phyloP scores from a whole-genome alignment of 2,888 invertebrate species.

The Lucinisca nassula region DNA sequence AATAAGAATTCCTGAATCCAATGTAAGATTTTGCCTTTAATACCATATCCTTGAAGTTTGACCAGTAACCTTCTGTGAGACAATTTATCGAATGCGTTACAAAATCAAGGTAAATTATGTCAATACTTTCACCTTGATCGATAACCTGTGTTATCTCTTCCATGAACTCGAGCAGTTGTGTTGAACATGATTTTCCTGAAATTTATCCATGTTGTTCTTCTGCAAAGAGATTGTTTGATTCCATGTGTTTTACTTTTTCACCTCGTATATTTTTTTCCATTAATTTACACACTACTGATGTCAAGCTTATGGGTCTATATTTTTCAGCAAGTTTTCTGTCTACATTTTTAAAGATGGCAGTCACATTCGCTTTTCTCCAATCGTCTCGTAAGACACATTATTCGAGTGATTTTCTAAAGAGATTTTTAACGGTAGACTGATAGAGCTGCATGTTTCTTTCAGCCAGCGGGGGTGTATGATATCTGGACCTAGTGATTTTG shows the following conservation, averaged over 20 bases:
- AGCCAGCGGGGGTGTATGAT: no score
- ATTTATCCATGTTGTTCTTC: background rate
- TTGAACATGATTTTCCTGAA: background rate
- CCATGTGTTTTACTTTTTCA: background rate
- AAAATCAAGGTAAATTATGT: background rate
- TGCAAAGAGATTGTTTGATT: background rate
- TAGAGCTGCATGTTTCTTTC: no score
- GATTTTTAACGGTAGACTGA: no score
- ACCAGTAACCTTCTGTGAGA: background rate
- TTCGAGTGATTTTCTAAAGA: background rate
- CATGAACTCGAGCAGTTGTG: background rate
- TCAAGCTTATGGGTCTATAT: background rate
- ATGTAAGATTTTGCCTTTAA: background rate
- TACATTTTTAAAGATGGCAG: background rate
- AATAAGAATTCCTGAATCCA: background rate
- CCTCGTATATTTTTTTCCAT: background rate
- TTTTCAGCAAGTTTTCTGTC: background rate
- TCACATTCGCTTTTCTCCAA: background rate
- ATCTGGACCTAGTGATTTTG: no score
- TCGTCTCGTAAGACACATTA: background rate
- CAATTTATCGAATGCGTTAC: background rate
- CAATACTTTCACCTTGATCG: background rate
- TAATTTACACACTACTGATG: background rate
- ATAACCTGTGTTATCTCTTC: no score
- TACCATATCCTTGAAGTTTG: background rate